Conservation (phyloP, 1,140 invertebrate genomes). For the Penaeus japonicus region DNA sequence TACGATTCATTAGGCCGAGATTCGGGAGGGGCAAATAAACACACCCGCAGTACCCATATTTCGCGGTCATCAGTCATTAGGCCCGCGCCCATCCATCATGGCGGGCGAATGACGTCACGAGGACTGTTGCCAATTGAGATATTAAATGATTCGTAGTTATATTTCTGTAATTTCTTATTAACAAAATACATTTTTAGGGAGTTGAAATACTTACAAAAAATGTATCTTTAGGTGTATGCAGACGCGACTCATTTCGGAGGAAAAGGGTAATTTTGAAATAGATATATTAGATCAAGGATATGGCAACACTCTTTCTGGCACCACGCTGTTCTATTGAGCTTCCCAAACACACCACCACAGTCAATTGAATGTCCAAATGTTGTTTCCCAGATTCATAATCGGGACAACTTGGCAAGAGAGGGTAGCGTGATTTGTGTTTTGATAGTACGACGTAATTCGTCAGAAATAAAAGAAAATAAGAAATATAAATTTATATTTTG, state of each 20-base stretch:
- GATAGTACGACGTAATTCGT: background rate
- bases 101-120: background rate
- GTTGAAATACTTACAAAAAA: too few species aligned
- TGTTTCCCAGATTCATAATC: conserved; percentile 23
- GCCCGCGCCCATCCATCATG: background rate
- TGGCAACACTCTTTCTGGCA: background rate
- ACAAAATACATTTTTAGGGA: too few species aligned
- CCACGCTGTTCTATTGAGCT: conserved; percentile 28
- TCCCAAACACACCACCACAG: background rate
- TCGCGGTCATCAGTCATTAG: conserved; percentile 29
- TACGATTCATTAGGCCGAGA: conserved; percentile 24
- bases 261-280: too few species aligned
- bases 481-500: too few species aligned
- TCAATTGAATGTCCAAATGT: conserved; percentile 27
- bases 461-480: too few species aligned
- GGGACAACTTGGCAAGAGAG: background rate
- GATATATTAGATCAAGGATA: too few species aligned
- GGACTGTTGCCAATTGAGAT: too few species aligned
- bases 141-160: too few species aligned
- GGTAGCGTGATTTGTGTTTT: background rate
- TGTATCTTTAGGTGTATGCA: too few species aligned
- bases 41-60: conserved; percentile 12
- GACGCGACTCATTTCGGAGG: too few species aligned
- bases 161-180: too few species aligned
- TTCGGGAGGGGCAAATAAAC: conserved; percentile 26